Evolutionary conservation across 2,113 vertebrate species (phyloP).

Genomic region (Indicator maculatus): DNA sequence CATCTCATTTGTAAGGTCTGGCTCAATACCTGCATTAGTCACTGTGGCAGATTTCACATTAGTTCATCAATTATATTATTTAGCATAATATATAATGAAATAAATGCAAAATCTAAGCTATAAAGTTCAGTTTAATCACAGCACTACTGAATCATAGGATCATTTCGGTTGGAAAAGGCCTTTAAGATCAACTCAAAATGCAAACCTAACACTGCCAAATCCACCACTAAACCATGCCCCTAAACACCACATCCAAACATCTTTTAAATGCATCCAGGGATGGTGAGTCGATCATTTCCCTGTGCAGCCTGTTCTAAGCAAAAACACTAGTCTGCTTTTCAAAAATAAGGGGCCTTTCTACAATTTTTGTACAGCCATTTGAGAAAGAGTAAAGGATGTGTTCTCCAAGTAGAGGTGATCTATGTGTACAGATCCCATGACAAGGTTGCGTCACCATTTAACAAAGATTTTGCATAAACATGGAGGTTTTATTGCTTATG

Average conservation of each 20-base stretch:
- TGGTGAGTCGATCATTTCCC: not conserved
- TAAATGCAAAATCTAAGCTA: not conserved
- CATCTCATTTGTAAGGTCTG: rapidly evolving
- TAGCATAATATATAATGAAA: not conserved
- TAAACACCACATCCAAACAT: rapidly evolving
- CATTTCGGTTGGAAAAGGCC: not conserved
- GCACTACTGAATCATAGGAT: not conserved
- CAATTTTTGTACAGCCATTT: not conserved
- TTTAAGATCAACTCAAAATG: not conserved
- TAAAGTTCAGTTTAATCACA: not conserved
- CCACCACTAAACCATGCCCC: not conserved
- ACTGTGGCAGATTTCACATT: not conserved
- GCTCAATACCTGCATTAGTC: not conserved
- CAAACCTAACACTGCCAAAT: not conserved
- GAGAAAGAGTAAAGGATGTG: not conserved
- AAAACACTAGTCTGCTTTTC: not conserved
- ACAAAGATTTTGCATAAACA: not conserved
- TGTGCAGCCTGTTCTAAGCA: not conserved
- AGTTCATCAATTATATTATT: not conserved
- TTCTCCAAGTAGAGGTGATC: not conserved
- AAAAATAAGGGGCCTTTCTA: not conserved
- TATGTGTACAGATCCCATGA: not conserved
- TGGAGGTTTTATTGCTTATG: not conserved
- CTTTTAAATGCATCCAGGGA: not conserved
- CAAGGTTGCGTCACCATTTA: not conserved